Conservation (phyloP, 2,113 vertebrate species). For the Mastomys natalensis region DNA sequence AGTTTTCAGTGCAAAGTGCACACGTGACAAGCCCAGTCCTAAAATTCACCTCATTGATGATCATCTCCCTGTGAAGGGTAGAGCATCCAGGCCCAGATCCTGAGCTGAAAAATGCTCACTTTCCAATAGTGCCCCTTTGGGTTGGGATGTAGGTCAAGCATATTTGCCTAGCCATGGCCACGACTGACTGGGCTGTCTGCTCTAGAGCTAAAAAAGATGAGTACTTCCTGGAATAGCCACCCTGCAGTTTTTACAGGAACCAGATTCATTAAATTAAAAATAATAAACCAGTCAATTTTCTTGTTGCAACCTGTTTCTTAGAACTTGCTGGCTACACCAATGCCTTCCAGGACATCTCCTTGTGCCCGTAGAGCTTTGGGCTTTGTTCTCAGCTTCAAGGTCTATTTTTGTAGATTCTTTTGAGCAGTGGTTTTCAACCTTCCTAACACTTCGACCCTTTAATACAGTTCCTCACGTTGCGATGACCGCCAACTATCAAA, state of each 20-base stretch:
- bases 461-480: not conserved
- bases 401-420: slow-evolving; percentile 37
- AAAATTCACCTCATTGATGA: slow-evolving; percentile 52
- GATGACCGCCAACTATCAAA: not conserved
- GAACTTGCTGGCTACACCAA: not conserved
- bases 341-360: slow-evolving; percentile 43
- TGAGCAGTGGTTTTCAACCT: not conserved
- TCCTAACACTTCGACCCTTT: not conserved
- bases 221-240: slow-evolving; percentile 79
- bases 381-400: not conserved
- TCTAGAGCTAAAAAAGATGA: slow-evolving; percentile 61
- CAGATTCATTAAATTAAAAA: slow-evolving; percentile 78
- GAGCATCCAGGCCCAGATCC: slow-evolving; percentile 1
- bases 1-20: slow-evolving; percentile 41
- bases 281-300: slow-evolving; percentile 67
- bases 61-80: slow-evolving; percentile 14
- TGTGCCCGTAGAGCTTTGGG: not conserved
- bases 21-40: slow-evolving; percentile 49
- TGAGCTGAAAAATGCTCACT: slow-evolving; percentile 43
- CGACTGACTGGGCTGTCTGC: slow-evolving; percentile 67
- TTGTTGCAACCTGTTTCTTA: slow-evolving; percentile 69
- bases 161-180: slow-evolving; percentile 19
- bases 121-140: slow-evolving; percentile 14
- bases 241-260: slow-evolving; percentile 79
- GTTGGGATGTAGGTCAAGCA: slow-evolving; percentile 56